A percentile compares a stretch with the other conserved stretches of the same genome.
Evolutionary conservation across 2,888 invertebrate genomes (phyloP).

Genomic region (Neuroscelio doddi): DNA sequence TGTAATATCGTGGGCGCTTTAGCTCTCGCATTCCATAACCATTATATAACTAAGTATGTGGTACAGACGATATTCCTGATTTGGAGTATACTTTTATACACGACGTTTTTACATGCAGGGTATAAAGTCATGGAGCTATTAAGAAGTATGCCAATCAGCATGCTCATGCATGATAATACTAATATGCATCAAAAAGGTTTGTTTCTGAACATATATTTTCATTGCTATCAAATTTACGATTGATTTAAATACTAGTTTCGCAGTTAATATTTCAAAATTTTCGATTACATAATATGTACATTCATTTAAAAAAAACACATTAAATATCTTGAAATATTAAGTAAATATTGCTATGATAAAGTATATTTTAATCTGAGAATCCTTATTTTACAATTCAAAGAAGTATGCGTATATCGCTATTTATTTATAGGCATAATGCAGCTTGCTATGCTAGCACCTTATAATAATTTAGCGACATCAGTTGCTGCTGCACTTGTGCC

Average conservation of each 20-base stretch:
- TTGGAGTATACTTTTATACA: slow-evolving; percentile 75
- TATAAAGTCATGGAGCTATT: slow-evolving; percentile 72
- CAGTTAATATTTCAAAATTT: neutral
- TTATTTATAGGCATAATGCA: slow-evolving; percentile 72
- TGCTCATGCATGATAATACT: slow-evolving; percentile 68
- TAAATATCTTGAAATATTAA: slow-evolving; percentile 1
- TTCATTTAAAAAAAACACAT: too few relatives aligned
- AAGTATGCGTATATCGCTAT: slow-evolving; percentile 6
- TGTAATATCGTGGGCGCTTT: too few relatives aligned
- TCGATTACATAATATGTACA: too few relatives aligned
- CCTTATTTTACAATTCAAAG: neutral
- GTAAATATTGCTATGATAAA: too few relatives aligned
- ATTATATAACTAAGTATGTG: slow-evolving; percentile 72
- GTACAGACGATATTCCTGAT: slow-evolving; percentile 74
- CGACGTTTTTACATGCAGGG: slow-evolving; percentile 75
- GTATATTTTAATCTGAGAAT: too few relatives aligned
- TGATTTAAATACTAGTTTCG: neutral
- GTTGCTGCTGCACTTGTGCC: slow-evolving; percentile 74
- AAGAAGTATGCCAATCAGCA: slow-evolving; percentile 70
- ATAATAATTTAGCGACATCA: slow-evolving; percentile 74
- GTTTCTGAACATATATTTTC: slow-evolving; percentile 25
- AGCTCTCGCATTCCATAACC: slow-evolving; percentile 70
- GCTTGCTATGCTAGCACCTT: slow-evolving; percentile 74
- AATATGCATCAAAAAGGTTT: slow-evolving; percentile 71
- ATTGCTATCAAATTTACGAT: slow-evolving; percentile 1